Evolutionary conservation across 2,888 invertebrate genomes (phyloP).

Genomic region (Portevinia maculata): DNA sequence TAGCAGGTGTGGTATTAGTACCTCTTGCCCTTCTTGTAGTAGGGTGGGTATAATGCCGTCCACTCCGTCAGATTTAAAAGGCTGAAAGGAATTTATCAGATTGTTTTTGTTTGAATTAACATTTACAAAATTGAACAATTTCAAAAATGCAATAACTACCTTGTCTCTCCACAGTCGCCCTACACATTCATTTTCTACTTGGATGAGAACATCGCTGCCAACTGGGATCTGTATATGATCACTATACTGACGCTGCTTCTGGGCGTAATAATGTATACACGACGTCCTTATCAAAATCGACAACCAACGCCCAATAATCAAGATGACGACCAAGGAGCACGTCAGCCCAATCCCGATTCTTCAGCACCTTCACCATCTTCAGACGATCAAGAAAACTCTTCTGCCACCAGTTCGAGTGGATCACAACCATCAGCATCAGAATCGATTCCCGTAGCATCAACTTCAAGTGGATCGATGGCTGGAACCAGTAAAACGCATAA

Average conservation of each 20-base stretch:
- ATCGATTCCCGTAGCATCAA: slow-evolving; percentile 46
- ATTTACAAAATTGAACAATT: no score
- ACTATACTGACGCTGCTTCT: slow-evolving; percentile 91
- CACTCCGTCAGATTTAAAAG: no score
- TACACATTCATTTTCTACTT: slow-evolving; percentile 86
- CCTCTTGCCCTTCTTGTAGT: no score
- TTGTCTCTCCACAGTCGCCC: slow-evolving; percentile 85
- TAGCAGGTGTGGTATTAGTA: no score
- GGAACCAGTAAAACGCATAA: slow-evolving; percentile 18
- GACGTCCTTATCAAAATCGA: slow-evolving; percentile 85
- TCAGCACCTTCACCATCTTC: slow-evolving; percentile 51
- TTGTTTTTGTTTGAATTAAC: no score
- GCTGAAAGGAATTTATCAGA: no score
- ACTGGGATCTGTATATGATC: slow-evolving; percentile 97
- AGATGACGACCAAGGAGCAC: slow-evolving; percentile 38
- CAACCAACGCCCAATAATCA: slow-evolving; percentile 67
- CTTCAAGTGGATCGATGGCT: slow-evolving; percentile 12
- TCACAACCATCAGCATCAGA: slow-evolving; percentile 48
- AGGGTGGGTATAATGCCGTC: no score
- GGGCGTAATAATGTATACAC: slow-evolving; percentile 91
- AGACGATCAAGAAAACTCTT: slow-evolving; percentile 25
- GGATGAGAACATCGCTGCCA: slow-evolving; percentile 89
- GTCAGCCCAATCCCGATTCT: slow-evolving; percentile 46
- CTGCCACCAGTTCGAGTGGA: slow-evolving; percentile 29
- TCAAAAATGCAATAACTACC: background rate